Percentiles rank a stretch among this genome's conserved stretches.
These are phyloP conservation scores for Bombus pyrosoma DNA, from an alignment of 1,140 invertebrate genomes.

Conservation along the genomic window DNA sequence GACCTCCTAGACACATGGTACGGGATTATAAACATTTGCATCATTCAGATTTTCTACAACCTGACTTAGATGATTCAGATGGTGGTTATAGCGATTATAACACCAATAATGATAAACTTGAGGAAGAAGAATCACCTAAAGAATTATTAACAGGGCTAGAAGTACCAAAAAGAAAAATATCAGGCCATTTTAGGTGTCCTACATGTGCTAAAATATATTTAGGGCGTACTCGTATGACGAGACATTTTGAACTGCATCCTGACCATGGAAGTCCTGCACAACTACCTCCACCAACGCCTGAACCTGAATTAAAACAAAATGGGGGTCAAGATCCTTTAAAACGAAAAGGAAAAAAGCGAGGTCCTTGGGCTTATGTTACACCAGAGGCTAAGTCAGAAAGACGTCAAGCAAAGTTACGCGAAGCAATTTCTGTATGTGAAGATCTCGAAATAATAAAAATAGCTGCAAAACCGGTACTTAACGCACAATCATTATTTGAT, in stretches of 20 bases:
- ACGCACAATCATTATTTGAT: conserved; percentile 76
- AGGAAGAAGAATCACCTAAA: conserved; percentile 74
- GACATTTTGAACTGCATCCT: conserved; percentile 86
- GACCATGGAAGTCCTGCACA: conserved; percentile 84
- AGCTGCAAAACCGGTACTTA: conserved; percentile 78
- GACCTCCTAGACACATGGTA: conserved; percentile 87
- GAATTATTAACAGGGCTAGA: conserved; percentile 78
- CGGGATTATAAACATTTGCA: conserved; percentile 87
- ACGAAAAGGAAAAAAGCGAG: conserved; percentile 78
- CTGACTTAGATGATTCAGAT: conserved; percentile 85
- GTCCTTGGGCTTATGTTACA: conserved; percentile 79
- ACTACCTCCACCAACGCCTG: conserved; percentile 74
- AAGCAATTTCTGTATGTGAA: conserved; percentile 81
- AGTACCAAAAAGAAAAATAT: conserved; percentile 82
- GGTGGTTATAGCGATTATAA: conserved; percentile 87
- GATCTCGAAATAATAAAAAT: conserved; percentile 77
- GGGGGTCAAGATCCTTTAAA: conserved; percentile 74
- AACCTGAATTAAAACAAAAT: conserved; percentile 72
- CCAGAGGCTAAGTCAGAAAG: conserved; percentile 81
- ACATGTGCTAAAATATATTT: conserved; percentile 85
- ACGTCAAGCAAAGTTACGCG: conserved; percentile 82
- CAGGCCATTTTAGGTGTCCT: conserved; percentile 83
- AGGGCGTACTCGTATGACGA: conserved; percentile 82
- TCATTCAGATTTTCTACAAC: conserved; percentile 85
- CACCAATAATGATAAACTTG: conserved; percentile 81